A percentile compares a stretch with the other conserved stretches of the same genome.
Conservation (phyloP, 2,888 invertebrate genomes). For the Caenorhabditis japonica region DNA sequence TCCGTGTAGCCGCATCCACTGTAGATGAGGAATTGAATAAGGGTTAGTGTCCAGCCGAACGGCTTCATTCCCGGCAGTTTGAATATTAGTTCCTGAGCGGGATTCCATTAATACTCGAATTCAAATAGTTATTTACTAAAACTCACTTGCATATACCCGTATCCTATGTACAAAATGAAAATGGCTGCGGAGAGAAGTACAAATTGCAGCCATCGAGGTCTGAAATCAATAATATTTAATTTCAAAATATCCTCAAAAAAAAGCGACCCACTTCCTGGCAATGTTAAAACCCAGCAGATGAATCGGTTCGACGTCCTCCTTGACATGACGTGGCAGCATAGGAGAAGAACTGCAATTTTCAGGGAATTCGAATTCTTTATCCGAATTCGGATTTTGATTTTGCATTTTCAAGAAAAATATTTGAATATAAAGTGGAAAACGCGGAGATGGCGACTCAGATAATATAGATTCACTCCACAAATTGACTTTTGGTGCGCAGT, state of each 20-base stretch:
- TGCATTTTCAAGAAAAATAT: too few relatives aligned
- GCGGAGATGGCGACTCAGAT: too few relatives aligned
- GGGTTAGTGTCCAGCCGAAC: conserved; percentile 91
- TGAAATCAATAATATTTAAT: conserved; percentile 41
- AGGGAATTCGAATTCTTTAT: conserved; percentile 1
- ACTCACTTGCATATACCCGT: conserved; percentile 83
- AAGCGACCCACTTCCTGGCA: conserved; percentile 59
- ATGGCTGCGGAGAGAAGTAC: conserved; percentile 85
- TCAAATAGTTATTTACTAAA: not conserved
- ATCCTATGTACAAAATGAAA: conserved; percentile 89
- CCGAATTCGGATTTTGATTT: too few relatives aligned
- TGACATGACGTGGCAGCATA: conserved; percentile 50
- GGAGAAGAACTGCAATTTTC: conserved; percentile 27
- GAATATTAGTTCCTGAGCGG: conserved; percentile 87
- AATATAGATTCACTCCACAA: too few relatives aligned
- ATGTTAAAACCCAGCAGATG: conserved; percentile 67
- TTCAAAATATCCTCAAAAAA: not conserved
- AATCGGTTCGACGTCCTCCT: conserved; percentile 47
- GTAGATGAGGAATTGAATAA: conserved; percentile 91
- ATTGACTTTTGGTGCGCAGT: too few relatives aligned
- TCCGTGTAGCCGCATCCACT: conserved; percentile 87
- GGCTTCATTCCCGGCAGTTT: conserved; percentile 89
- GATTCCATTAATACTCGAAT: too few relatives aligned
- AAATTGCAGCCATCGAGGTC: conserved; percentile 71
- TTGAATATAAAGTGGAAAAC: too few relatives aligned